Conservation (phyloP, 2,113 vertebrate species). For the Plectropomus leopardus region DNA sequence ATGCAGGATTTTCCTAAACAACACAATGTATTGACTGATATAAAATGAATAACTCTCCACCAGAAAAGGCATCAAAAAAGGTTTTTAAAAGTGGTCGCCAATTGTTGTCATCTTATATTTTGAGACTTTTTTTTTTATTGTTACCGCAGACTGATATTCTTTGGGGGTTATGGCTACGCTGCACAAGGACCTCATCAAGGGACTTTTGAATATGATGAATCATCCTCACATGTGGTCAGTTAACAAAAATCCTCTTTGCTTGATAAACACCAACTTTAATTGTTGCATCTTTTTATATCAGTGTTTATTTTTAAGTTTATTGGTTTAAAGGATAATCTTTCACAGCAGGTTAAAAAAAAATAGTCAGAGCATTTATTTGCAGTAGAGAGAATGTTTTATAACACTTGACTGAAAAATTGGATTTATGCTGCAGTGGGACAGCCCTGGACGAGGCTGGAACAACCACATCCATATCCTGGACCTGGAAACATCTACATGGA, state of each 20-base stretch:
- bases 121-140: constrained; percentile 9
- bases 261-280: background rate
- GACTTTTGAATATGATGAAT: constrained; percentile 95
- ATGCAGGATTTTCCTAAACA: too few relatives aligned
- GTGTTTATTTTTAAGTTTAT: background rate
- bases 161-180: constrained; percentile 96
- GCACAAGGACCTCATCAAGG: constrained; percentile 89
- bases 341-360: background rate
- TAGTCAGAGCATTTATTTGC: background rate
- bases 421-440: constrained; percentile 75
- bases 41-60: too few relatives aligned
- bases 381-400: background rate
- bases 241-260: constrained; percentile 5
- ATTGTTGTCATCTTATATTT: background rate
- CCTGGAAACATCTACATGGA: constrained; percentile 93
- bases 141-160: constrained; percentile 91
- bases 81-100: too few relatives aligned
- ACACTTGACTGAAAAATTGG: background rate
- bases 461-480: constrained; percentile 96
- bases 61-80: too few relatives aligned
- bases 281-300: background rate
- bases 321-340: background rate
- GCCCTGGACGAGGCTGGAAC: constrained; percentile 94
- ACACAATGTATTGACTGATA: too few relatives aligned
- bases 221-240: constrained; percentile 91